A percentile compares a stretch with the other conserved stretches of the same genome.
These are phyloP conservation scores for Bombus sibiricus DNA, from an alignment of 1,140 invertebrate genomes.

Conservation along the genomic window DNA sequence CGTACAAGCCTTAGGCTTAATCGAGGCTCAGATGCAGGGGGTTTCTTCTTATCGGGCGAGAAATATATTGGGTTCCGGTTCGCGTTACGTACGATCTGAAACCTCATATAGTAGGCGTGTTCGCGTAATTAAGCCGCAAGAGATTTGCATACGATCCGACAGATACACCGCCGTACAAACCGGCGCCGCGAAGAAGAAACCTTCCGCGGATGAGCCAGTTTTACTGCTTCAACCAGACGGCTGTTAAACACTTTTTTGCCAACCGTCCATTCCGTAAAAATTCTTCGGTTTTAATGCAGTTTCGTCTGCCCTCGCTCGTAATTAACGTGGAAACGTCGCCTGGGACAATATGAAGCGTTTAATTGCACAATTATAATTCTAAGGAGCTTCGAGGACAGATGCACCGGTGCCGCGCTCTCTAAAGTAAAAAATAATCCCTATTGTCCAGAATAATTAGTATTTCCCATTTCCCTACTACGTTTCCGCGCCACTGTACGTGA, in stretches of 20 bases:
- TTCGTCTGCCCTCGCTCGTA: neutral
- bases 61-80: constrained; percentile 78
- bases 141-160: constrained; percentile 81
- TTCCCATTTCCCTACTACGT: neutral
- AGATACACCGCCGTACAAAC: constrained; percentile 58
- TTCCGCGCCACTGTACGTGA: neutral
- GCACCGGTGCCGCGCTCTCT: neutral
- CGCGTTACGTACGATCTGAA: constrained; percentile 75
- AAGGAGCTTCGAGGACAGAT: neutral
- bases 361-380: constrained; percentile 23
- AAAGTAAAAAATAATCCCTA: neutral
- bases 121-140: constrained; percentile 81
- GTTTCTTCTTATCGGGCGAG: constrained; percentile 75
- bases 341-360: neutral
- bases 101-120: constrained; percentile 77
- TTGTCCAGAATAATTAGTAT: constrained; percentile 15
- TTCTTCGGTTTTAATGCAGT: constrained; percentile 1
- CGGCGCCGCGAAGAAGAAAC: constrained; percentile 35
- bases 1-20: constrained; percentile 1
- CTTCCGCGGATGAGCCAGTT: no score
- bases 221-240: constrained; percentile 1
- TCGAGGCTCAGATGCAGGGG: constrained; percentile 15
- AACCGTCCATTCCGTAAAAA: neutral
- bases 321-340: constrained; percentile 10
- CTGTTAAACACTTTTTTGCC: constrained; percentile 17